These are phyloP conservation scores for Carassius gibelio DNA, from an alignment of 2,113 vertebrate species.

Conservation along the genomic window DNA sequence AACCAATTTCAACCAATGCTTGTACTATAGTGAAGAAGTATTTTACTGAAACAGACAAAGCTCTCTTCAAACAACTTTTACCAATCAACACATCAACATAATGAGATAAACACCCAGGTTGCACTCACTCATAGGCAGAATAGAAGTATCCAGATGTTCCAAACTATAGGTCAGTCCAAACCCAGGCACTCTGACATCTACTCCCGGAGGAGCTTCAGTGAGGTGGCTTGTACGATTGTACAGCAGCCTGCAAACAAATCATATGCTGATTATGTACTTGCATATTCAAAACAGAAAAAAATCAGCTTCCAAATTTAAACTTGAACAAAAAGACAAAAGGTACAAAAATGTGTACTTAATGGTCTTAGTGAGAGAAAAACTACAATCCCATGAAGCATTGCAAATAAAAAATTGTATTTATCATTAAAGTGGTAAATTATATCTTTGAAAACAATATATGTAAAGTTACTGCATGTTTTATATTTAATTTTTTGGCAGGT, in stretches of 20 bases:
- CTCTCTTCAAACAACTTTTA: not conserved
- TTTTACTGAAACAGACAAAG: conserved; percentile 77
- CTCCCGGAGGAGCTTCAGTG: conserved; percentile 85
- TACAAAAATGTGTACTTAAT: too few relatives aligned
- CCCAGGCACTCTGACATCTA: conserved; percentile 88
- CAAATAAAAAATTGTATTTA: not conserved
- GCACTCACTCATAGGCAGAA: conserved; percentile 86
- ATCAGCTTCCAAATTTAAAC: not conserved
- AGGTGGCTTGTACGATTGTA: conserved; percentile 85
- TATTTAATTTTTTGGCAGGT: too few relatives aligned
- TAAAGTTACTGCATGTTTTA: too few relatives aligned
- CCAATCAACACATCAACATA: not conserved
- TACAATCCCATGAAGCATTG: not conserved
- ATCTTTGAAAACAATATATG: not conserved
- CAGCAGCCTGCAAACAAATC: conserved; percentile 76
- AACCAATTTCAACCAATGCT: conserved; percentile 87
- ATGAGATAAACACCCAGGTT: not conserved
- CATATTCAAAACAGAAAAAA: not conserved
- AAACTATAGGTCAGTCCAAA: conserved; percentile 89
- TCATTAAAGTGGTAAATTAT: not conserved
- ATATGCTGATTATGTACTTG: not conserved
- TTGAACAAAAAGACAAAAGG: not conserved
- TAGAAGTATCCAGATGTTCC: conserved; percentile 95
- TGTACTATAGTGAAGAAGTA: conserved; percentile 95
- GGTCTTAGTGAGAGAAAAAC: not conserved